Evolutionary conservation across 2,113 vertebrate species (phyloP), one percentile per base, ranked within the genome.

Genomic region (Okapia johnstoni): DNA sequence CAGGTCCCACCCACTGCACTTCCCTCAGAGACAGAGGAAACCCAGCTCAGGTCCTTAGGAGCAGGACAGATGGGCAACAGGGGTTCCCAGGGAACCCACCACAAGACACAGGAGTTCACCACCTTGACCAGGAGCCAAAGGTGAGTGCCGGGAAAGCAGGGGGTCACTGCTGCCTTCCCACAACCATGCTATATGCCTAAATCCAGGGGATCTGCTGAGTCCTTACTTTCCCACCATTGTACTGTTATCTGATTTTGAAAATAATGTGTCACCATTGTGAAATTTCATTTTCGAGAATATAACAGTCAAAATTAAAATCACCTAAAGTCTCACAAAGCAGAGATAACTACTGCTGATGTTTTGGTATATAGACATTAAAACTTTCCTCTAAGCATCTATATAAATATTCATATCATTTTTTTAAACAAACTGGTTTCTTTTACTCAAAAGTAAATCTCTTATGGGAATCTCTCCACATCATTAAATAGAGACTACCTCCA

Each of bases 131-230:
- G 84, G 85, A 97, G 80, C 96, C 66, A 55, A n/a, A 52, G 60
- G 73, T 97, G 85, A 91, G 97, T 83, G 48, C 57, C 93, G 12
- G 5, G n/a, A 80, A 95, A 79, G 36, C 61, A 33, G 13, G 14
- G 28, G 19, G 57, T 14, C 33, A 52, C 98, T 96, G 85, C 95
- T 93, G 93, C 96, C 98, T 97, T 98, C 92, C 97, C 84, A 50
- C 61, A 43, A 3, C 36, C 0, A 54, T 28, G n/a, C 55, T 61
- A 43, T 52, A 36, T 14, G n/a, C 28, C 52, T 28, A 21, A 1
- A 40, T 4, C 4, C 55, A 58, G 46, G 33, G 48, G 25, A 33
- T 36, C 26, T 0, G 26, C 25, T 0, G 28, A 85, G 88, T 12
- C n/a, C 81, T 70, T 30, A 14, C 33, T 85, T 97, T 84, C 97